Conservation (phyloP, 1,140 invertebrate genomes). For the Microvelia longipes region DNA sequence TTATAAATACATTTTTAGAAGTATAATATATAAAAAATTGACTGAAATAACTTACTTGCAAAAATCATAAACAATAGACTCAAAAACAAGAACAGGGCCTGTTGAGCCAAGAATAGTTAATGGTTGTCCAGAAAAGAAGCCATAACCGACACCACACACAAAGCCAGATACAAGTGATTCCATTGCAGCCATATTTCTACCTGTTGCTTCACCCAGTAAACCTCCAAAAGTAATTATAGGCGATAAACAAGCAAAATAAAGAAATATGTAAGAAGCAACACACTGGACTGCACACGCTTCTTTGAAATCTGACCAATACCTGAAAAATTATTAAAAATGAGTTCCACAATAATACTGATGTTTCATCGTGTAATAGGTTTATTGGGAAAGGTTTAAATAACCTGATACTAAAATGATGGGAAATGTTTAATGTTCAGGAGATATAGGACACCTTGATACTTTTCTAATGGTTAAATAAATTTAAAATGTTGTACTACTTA, state of each 20-base stretch:
- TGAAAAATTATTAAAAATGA: slow-evolving; percentile 15
- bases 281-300: slow-evolving; percentile 88
- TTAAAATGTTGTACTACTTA: too few species aligned
- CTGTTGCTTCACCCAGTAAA: slow-evolving; percentile 83
- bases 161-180: slow-evolving; percentile 92
- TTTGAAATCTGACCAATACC: slow-evolving; percentile 59
- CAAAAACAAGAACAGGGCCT: slow-evolving; percentile 94
- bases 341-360: too few species aligned
- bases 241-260: slow-evolving; percentile 97
- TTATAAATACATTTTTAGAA: too few species aligned
- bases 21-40: too few species aligned
- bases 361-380: too few species aligned
- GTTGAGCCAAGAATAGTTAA: slow-evolving; percentile 95
- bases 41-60: slow-evolving; percentile 57
- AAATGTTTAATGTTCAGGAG: too few species aligned
- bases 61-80: slow-evolving; percentile 91
- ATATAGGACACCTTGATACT: too few species aligned
- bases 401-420: too few species aligned
- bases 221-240: slow-evolving; percentile 97
- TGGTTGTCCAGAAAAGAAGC: slow-evolving; percentile 94
- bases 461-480: too few species aligned
- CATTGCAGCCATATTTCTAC: slow-evolving; percentile 94
- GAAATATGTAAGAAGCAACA: slow-evolving; percentile 89
- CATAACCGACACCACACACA: slow-evolving; percentile 87
- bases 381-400: too few species aligned